phyloP scores from a whole-genome alignment of 2,797 vertebrate species.

The Hyperoplus immaculatus region DNA sequence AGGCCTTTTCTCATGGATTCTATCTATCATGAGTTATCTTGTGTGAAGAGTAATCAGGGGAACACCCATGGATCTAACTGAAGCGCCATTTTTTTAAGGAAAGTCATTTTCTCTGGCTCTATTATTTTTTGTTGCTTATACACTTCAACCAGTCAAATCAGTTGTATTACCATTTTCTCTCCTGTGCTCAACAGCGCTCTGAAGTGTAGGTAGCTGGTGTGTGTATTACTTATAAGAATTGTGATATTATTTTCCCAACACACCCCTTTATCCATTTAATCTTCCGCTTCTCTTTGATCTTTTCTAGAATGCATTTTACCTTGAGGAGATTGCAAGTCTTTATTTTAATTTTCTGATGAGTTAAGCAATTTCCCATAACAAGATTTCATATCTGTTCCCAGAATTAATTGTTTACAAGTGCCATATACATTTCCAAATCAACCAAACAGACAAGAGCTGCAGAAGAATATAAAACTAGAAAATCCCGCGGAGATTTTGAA shows the following conservation, averaged over 20 bases:
- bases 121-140: slow-evolving; percentile 46
- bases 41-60: slow-evolving; percentile 52
- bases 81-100: slow-evolving; percentile 41
- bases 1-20: slow-evolving; percentile 44
- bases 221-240: slow-evolving; percentile 45
- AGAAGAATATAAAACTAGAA: background rate
- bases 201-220: slow-evolving; percentile 59
- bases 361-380: background rate
- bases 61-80: slow-evolving; percentile 47
- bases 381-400: slow-evolving; percentile 9
- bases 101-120: slow-evolving; percentile 31
- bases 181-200: slow-evolving; percentile 40
- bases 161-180: slow-evolving; percentile 60
- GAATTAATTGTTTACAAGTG: slow-evolving; percentile 22
- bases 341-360: slow-evolving; percentile 1
- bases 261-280: slow-evolving; percentile 9
- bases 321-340: slow-evolving; percentile 25
- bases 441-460: background rate
- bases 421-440: slow-evolving; percentile 3
- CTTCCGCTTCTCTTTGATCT: slow-evolving; percentile 7
- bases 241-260: slow-evolving; percentile 36
- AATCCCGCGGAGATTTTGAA: too few species aligned
- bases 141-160: slow-evolving; percentile 48
- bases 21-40: slow-evolving; percentile 34
- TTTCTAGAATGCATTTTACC: slow-evolving; percentile 12